These are phyloP conservation scores for Ridgeia piscesae DNA, from an alignment of 1,140 invertebrate genomes.

Conservation along the genomic window DNA sequence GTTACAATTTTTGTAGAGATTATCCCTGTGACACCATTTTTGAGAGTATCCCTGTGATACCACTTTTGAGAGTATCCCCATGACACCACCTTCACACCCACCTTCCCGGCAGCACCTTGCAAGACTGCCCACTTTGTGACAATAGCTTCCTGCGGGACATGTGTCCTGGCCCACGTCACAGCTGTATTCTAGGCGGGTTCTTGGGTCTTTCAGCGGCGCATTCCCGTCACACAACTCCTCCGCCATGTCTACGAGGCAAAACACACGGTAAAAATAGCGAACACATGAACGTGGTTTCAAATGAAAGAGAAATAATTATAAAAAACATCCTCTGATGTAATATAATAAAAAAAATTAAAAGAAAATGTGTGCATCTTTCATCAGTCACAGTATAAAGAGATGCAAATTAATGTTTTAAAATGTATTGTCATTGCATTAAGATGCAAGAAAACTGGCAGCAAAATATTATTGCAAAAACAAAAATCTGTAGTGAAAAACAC, in stretches of 20 bases:
- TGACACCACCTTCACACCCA: conserved; percentile 27
- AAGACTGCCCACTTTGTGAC: conserved; percentile 38
- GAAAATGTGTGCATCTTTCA: not conserved
- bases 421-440: not conserved
- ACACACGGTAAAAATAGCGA: no score
- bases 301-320: no score
- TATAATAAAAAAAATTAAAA: not conserved
- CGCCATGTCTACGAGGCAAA: conserved; percentile 41
- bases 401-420: not conserved
- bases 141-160: conserved; percentile 67
- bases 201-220: conserved; percentile 71
- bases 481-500: not conserved
- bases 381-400: not conserved
- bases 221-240: conserved; percentile 84
- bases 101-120: conserved; percentile 51
- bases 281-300: no score
- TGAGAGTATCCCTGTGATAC: not conserved
- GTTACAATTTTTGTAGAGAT: no score
- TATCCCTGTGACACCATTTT: no score
- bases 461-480: not conserved
- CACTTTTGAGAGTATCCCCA: not conserved
- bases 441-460: not conserved
- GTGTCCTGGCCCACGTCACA: conserved; percentile 79
- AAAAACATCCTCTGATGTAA: no score
- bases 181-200: conserved; percentile 75